A percentile compares a stretch with the other conserved stretches of the same genome.
phyloP scores from a whole-genome alignment of 2,113 vertebrate species.

The Mirza zaza region DNA sequence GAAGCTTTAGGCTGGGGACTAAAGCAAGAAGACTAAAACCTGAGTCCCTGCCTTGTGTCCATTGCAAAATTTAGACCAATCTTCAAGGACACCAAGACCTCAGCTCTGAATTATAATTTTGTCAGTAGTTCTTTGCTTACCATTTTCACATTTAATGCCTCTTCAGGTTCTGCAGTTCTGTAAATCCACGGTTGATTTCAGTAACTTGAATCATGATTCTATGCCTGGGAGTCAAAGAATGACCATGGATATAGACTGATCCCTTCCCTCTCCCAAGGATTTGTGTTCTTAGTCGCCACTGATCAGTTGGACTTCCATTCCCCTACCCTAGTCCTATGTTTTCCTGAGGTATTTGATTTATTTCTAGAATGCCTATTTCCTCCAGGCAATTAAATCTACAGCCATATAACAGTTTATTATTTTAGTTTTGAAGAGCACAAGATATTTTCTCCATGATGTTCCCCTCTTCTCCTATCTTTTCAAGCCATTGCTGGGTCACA shows the following conservation, averaged over 20 bases:
- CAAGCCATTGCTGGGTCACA: not conserved
- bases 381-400: not conserved
- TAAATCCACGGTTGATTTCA: not conserved
- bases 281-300: not conserved
- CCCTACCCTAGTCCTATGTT: not conserved
- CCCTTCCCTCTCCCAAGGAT: not conserved
- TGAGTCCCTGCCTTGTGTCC: not conserved
- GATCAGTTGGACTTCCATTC: not conserved
- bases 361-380: constrained; percentile 2
- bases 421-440: not conserved
- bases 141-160: not conserved
- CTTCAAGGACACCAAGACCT: not conserved
- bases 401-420: not conserved
- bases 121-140: not conserved
- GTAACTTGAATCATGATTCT: not conserved
- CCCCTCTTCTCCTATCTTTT: not conserved
- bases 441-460: not conserved
- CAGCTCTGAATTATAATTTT: not conserved
- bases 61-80: not conserved
- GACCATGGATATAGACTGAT: not conserved
- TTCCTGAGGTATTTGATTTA: not conserved
- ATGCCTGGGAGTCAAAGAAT: not conserved
- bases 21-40: not conserved
- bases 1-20: not conserved
- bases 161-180: not conserved